Evolutionary conservation across 2,113 vertebrate genomes (phyloP), one percentile per base, ranked within the genome.

Genomic region (Chamaea fasciata): DNA sequence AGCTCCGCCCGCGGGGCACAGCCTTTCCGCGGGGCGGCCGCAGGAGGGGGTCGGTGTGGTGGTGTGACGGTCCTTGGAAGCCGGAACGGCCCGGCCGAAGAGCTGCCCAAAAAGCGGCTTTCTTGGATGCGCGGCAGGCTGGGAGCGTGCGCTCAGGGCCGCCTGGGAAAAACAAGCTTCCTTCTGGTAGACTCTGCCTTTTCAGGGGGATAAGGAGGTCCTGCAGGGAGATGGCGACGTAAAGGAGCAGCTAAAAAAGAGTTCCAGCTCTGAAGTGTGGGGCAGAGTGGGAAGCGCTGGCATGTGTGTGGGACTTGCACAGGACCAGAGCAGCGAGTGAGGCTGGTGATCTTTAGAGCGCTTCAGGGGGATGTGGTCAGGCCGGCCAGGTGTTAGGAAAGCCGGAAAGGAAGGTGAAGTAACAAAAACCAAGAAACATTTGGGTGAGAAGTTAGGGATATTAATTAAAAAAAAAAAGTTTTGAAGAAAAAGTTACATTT

Each of bases 231-330:
- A 23, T 3, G 5, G 31, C 35, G 33, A 3, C 7, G 0, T 24
- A 15, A 42, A 17, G 39, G 13, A 65, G 7, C 3, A 18, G 24
- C 21, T n/a, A 0, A 39, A n/a, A 39, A 42, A 27, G 14, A 59
- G 10, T 19, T 60, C 10, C 33, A 4, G 13, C 24, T 70, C n/a
- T 44, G 37, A 55, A 35, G 18, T 7, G 17, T n/a, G 46, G 30
- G 63, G 30, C 27, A 3, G 20, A 20, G 26, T 21, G 55, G 37
- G 33, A 50, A 37, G 6, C 7, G 1, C 33, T n/a, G 69, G 11
- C 11, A 1, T 1, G 1, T 12, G 5, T 17, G 35, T 23, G 59
- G 22, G 41, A n/a, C 20, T 55, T 22, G 22, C 11, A 1, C 0
- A 3, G 42, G 23, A n/a, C 31, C 30, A 5, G 37, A 62, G 46